Evolutionary conservation across 2,797 vertebrate genomes (phyloP).

Genomic region (Enteromius paludinosus): DNA sequence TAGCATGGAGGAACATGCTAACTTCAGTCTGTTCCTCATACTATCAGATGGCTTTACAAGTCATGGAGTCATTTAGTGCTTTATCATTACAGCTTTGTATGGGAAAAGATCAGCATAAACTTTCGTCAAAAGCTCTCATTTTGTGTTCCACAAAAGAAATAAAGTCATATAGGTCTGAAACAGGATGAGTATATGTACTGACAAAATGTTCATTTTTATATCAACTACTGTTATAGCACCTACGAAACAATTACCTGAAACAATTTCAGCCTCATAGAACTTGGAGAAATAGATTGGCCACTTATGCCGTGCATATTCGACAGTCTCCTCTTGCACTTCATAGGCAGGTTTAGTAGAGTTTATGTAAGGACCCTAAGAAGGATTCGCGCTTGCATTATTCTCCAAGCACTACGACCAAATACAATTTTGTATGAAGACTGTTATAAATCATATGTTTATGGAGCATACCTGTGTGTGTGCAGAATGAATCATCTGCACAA

Average conservation of each 20-base stretch:
- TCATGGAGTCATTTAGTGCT: background rate
- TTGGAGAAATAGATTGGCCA: constrained; percentile 93
- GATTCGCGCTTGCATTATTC: background rate
- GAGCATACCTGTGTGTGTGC: constrained; percentile 80
- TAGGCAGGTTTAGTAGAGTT: constrained; percentile 67
- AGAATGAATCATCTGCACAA: constrained; percentile 82
- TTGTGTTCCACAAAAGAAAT: background rate
- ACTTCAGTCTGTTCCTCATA: background rate
- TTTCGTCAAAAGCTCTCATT: background rate
- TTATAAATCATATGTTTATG: background rate
- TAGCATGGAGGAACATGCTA: too few relatives aligned
- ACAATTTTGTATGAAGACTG: background rate
- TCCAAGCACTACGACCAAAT: background rate
- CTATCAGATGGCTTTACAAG: background rate
- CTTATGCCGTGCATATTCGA: constrained; percentile 78
- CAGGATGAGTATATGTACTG: background rate
- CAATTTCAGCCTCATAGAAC: constrained; percentile 86
- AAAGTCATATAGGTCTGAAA: background rate
- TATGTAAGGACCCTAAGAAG: constrained; percentile 75
- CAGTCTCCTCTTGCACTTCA: constrained; percentile 82
- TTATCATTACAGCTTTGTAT: background rate
- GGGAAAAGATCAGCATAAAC: background rate
- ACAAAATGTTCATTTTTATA: background rate
- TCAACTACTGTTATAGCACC: background rate
- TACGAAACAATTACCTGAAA: constrained; percentile 79